Base-by-base conservation (phyloP, 2,797 vertebrate species). In the Linurgus olivaceus region DNA sequence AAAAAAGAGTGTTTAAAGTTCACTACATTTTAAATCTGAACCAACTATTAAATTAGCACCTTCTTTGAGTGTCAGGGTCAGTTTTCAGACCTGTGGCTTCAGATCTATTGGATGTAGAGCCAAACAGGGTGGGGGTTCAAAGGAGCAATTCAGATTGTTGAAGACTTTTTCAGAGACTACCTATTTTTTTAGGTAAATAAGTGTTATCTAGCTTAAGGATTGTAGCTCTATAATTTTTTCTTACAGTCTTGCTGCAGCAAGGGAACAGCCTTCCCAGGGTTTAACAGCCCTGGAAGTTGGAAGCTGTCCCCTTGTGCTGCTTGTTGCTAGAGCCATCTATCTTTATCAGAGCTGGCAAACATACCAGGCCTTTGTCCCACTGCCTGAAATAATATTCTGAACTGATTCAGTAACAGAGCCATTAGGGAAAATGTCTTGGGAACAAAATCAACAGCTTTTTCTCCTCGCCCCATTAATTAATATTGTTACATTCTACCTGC, bases 301-400 rank as follows among this genome's bases (percentile, higher is more conserved):
- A 57, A 81, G 10, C 8, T 77, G 21, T 50, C 42, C 31, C 11
- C 23, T 86, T 61, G 25, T 58, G 24, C 75, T 58, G 42, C 44
- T 72, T 68, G 35, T 55, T 88, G 37, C 70, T 75, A 25, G 14
- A 93, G 16, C 35, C 57, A 94, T 85, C 85, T n/a, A 7, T 76
- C 90, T 62, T 54, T 25, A 28, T 63, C 42, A 37, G 35, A 72
- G 42, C 8, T 80, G 73, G 85, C 38, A 81, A 88, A 88, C 37
- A 28, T 8, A 66, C 5, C 38, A 65, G 11, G 11, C 14, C 44
- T 91, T 80, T 71, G 58, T 68, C 63, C 75, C 45, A 33, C 37
- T 38, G 57, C 51, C 67, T 85, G 72, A 71, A 95, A 70, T 65
- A 55, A 78, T 59, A 67, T 68, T 65, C 50, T 76, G 54, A 24